Conservation (phyloP, 1,140 invertebrate species). For the Adoxophyes honmai region DNA sequence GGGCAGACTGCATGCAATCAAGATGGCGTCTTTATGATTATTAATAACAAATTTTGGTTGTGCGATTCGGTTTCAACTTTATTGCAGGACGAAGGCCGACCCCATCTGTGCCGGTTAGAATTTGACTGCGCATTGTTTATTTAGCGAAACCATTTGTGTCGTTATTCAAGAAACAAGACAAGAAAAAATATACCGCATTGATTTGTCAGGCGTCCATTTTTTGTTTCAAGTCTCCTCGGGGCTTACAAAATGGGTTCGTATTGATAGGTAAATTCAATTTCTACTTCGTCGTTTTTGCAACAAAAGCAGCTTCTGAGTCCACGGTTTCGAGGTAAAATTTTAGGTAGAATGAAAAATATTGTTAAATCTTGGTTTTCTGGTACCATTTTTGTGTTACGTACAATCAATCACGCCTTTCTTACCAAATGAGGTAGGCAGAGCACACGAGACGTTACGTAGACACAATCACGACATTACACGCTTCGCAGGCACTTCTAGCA, state of each 20-base stretch:
- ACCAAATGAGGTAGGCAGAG: no score
- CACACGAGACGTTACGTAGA: no score
- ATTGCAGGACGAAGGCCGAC: constrained; percentile 53
- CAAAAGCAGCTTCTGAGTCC: not conserved
- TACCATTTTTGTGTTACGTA: no score
- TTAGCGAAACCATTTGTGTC: constrained; percentile 59
- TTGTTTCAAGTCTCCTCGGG: not conserved
- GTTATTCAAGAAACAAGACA: constrained; percentile 7
- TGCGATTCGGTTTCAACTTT: constrained; percentile 49
- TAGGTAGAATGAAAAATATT: no score
- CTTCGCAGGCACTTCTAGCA: no score
- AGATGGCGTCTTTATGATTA: constrained; percentile 70
- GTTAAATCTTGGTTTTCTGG: no score
- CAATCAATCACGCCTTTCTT: no score
- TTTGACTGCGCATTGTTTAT: constrained; percentile 56
- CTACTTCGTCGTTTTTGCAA: not conserved
- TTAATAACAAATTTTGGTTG: constrained; percentile 65
- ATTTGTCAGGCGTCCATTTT: constrained; percentile 8
- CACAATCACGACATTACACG: no score
- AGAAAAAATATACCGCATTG: not conserved
- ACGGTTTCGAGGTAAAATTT: no score
- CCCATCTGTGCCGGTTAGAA: constrained; percentile 57
- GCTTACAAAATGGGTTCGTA: no score
- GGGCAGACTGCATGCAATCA: constrained; percentile 26
- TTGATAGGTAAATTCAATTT: no score